Evolutionary conservation across 2,888 invertebrate species (phyloP).

Genomic region (Brenthis ino): DNA sequence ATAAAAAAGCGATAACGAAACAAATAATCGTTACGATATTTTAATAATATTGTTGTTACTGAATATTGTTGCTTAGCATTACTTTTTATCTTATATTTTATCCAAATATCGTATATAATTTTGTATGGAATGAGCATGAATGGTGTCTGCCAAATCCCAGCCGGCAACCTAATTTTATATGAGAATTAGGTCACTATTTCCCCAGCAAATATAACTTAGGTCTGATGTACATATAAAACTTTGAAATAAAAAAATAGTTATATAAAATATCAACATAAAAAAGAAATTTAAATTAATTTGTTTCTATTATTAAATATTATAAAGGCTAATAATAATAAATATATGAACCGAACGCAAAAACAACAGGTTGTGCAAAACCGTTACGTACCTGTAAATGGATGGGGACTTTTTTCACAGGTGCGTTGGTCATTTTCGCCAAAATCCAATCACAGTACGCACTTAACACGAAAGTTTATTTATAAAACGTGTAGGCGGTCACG

Average conservation of each 20-base stretch:
- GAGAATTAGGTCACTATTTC: conserved; percentile 57
- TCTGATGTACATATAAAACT: neutral
- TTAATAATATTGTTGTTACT: too few species aligned
- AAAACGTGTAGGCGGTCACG: conserved; percentile 65
- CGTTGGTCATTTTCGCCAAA: conserved; percentile 82
- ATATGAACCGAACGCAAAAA: conserved; percentile 46
- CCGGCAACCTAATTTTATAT: conserved; percentile 46
- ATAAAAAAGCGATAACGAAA: too few species aligned
- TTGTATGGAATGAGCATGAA: neutral
- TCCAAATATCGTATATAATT: too few species aligned
- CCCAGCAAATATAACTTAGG: conserved; percentile 40
- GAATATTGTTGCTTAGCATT: too few species aligned
- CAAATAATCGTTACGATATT: too few species aligned
- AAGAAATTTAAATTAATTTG: neutral
- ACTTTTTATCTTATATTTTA: too few species aligned
- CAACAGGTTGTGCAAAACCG: conserved; percentile 60
- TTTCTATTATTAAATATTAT: conserved; percentile 6
- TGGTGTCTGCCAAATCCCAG: conserved; percentile 37
- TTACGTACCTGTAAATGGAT: conserved; percentile 93
- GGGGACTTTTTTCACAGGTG: conserved; percentile 96
- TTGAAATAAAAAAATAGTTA: neutral
- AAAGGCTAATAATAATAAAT: conserved; percentile 35
- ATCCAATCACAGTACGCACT: conserved; percentile 62
- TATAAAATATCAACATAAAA: neutral
- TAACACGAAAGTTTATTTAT: conserved; percentile 68